These are phyloP conservation scores for Metacarcinus magister DNA, from an alignment of 2,888 invertebrate species.

Conservation along the genomic window DNA sequence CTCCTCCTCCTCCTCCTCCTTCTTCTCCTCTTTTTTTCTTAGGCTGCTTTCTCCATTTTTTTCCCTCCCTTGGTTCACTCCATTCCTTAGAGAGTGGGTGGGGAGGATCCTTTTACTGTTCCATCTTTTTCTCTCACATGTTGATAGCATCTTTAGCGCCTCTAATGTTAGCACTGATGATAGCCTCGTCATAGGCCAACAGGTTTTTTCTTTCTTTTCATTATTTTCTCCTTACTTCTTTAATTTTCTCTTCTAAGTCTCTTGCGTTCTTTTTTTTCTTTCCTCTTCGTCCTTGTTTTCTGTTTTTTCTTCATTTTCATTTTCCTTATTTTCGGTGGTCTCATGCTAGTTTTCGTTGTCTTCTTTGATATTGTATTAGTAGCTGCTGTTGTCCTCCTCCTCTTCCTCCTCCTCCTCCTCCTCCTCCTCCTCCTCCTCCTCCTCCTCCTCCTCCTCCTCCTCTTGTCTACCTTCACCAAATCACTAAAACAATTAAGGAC, in stretches of 20 bases:
- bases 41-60: background rate
- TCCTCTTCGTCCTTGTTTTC: background rate
- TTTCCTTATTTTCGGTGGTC: background rate
- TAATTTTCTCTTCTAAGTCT: background rate
- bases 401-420: constrained; percentile 10
- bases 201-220: background rate
- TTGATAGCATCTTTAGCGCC: background rate
- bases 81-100: background rate
- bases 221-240: background rate
- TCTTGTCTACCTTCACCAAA: background rate
- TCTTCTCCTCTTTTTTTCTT: background rate
- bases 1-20: background rate
- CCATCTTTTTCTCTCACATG: background rate
- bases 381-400: background rate
- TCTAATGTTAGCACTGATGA: background rate
- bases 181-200: background rate
- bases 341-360: background rate
- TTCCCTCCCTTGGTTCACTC: background rate
- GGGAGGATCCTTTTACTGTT: background rate
- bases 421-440: background rate
- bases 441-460: background rate
- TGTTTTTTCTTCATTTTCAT: background rate
- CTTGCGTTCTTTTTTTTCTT: background rate
- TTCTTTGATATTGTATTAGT: background rate
- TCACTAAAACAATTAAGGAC: background rate